Conservation (phyloP, 2,797 vertebrate genomes). For the Falco columbarius region DNA sequence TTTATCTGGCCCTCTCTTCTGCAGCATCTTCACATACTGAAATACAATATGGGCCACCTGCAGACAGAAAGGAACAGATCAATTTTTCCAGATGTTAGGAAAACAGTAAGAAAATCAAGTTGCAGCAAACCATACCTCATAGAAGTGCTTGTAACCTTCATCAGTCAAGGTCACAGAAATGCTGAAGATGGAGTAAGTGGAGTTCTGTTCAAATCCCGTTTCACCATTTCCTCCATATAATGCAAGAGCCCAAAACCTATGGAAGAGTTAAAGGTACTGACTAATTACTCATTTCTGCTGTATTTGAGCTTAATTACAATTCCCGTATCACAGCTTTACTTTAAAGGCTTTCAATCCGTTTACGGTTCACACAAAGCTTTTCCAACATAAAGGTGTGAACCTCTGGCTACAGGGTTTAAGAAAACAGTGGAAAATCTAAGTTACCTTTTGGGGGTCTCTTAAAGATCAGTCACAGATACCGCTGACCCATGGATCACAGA, state of each 20-base stretch:
- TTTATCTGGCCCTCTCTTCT: constrained; percentile 89
- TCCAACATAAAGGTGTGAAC: not conserved
- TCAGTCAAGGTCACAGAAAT: constrained; percentile 93
- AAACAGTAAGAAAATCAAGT: not conserved
- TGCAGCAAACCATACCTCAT: constrained; percentile 80
- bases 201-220: constrained; percentile 94
- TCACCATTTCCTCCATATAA: constrained; percentile 94
- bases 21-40: constrained; percentile 97
- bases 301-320: not conserved
- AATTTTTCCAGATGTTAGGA: not conserved
- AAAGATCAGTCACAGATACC: not conserved
- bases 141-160: constrained; percentile 91
- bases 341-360: not conserved
- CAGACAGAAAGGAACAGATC: constrained; percentile 38
- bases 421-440: not conserved
- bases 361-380: not conserved
- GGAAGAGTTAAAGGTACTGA: constrained; percentile 10
- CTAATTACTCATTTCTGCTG: not conserved
- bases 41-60: constrained; percentile 93
- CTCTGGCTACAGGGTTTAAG: not conserved
- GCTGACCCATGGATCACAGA: not conserved
- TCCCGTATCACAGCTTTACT: not conserved
- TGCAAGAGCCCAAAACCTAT: constrained; percentile 92
- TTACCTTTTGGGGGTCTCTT: not conserved
- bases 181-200: constrained; percentile 94